Percentiles rank a stretch among this genome's conserved stretches.
Evolutionary conservation across 1,140 invertebrate species (phyloP).

Genomic region (Calycopis cecrops): DNA sequence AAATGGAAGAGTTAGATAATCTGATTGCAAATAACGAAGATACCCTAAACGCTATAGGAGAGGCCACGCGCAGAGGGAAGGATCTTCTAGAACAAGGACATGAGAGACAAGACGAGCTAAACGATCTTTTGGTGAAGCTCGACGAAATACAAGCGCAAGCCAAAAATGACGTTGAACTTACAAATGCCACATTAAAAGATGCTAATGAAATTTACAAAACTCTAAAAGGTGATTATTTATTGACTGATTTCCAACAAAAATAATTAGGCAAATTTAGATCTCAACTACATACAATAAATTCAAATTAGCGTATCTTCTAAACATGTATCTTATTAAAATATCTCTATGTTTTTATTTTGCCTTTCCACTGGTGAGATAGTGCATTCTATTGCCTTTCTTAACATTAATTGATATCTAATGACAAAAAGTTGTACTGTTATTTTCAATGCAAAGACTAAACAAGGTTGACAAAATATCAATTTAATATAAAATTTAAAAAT

Average conservation of each 20-base stretch:
- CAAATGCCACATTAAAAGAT: constrained; percentile 89
- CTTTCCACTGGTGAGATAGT: no score
- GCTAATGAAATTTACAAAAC: constrained; percentile 91
- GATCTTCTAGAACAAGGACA: constrained; percentile 81
- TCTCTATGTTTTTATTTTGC: no score
- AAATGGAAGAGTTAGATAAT: constrained; percentile 55
- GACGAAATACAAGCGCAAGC: constrained; percentile 83
- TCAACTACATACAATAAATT: background rate
- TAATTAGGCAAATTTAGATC: background rate
- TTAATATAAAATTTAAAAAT: no score
- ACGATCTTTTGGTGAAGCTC: constrained; percentile 78
- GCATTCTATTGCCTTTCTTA: no score
- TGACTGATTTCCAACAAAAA: background rate
- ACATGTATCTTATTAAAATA: no score
- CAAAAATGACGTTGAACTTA: constrained; percentile 86
- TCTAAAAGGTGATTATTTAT: constrained; percentile 79
- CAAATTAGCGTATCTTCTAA: no score
- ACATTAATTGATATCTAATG: constrained; percentile 24
- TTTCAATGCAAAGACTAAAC: no score
- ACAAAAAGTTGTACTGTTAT: constrained; percentile 86
- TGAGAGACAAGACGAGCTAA: constrained; percentile 77
- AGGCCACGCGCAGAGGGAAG: constrained; percentile 40
- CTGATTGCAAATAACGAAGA: constrained; percentile 60
- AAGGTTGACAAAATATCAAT: no score
- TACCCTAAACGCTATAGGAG: constrained; percentile 43